These are phyloP conservation scores for Limanda limanda DNA, from an alignment of 2,113 vertebrate species.

Conservation along the genomic window DNA sequence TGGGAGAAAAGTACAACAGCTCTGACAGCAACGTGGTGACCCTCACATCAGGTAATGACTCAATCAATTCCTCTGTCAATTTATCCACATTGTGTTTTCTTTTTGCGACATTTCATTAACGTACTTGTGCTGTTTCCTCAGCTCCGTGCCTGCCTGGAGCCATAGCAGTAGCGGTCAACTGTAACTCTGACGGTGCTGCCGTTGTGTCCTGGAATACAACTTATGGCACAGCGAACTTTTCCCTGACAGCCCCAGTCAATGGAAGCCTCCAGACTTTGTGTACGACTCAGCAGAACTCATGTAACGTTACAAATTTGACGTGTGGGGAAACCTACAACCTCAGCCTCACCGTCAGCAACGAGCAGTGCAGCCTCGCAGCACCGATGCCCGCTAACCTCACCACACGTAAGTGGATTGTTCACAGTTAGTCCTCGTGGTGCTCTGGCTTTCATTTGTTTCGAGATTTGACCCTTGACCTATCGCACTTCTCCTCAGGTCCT, in stretches of 20 bases:
- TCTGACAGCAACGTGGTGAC: constrained; percentile 60
- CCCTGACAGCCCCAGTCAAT: constrained; percentile 52
- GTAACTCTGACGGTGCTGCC: constrained; percentile 56
- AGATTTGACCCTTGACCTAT: no score
- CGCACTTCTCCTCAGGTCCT: constrained; percentile 57
- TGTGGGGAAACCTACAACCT: constrained; percentile 78
- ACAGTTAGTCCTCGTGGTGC: no score
- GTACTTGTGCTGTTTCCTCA: constrained; percentile 27
- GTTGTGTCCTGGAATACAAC: constrained; percentile 71
- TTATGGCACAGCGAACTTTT: constrained; percentile 62
- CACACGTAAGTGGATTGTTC: constrained; percentile 70
- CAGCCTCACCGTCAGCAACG: constrained; percentile 68
- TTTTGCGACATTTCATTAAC: neutral
- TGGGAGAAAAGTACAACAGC: constrained; percentile 72
- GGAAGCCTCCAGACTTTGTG: constrained; percentile 66
- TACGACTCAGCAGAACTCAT: constrained; percentile 60
- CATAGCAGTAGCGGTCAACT: constrained; percentile 56
- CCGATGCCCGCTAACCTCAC: constrained; percentile 50
- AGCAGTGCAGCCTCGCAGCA: constrained; percentile 64
- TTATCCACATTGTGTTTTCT: neutral
- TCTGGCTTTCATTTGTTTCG: neutral
- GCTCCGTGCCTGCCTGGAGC: constrained; percentile 76
- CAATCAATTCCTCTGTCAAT: neutral
- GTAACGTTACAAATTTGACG: constrained; percentile 62
- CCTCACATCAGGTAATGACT: constrained; percentile 63